A percentile compares a stretch with the other conserved stretches of the same genome.
Evolutionary conservation across 2,888 invertebrate genomes (phyloP).

Genomic region (Morinoia aosen): DNA sequence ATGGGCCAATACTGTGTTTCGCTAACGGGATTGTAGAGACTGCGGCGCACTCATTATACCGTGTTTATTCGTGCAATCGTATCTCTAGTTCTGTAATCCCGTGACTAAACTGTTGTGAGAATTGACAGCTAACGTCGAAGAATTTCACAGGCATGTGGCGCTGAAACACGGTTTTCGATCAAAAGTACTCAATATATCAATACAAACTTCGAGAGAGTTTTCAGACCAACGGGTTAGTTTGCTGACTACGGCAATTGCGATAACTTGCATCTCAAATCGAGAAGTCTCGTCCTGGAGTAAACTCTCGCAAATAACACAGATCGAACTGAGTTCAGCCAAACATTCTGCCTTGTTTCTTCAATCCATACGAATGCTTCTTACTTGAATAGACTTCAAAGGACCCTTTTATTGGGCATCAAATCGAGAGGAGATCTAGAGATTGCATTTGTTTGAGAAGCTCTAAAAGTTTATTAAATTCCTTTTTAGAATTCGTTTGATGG

Average conservation of each 20-base stretch:
- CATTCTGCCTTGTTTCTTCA: not conserved
- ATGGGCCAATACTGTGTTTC: not conserved
- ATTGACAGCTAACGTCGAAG: not conserved
- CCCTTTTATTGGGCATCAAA: not conserved
- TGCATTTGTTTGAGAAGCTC: conserved; percentile 7
- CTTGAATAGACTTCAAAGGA: not conserved
- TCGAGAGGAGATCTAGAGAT: not conserved
- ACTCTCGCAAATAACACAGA: not conserved
- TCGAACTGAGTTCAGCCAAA: not conserved
- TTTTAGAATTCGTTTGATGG: not conserved
- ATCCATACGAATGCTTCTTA: not conserved
- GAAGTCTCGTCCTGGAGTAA: not conserved
- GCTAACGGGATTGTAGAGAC: conserved; percentile 10
- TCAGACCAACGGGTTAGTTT: not conserved
- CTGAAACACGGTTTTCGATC: not conserved
- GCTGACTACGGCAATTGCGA: not conserved
- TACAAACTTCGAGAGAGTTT: not conserved
- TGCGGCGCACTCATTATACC: not conserved
- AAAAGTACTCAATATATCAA: not conserved
- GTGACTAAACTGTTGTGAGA: not conserved
- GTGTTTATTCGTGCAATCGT: not conserved
- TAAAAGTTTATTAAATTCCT: not conserved
- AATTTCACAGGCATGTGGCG: not conserved
- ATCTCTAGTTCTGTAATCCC: not conserved
- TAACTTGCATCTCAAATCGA: not conserved